Evolutionary conservation across 1,140 invertebrate genomes (phyloP).

Genomic region (Zaprionus davidi): DNA sequence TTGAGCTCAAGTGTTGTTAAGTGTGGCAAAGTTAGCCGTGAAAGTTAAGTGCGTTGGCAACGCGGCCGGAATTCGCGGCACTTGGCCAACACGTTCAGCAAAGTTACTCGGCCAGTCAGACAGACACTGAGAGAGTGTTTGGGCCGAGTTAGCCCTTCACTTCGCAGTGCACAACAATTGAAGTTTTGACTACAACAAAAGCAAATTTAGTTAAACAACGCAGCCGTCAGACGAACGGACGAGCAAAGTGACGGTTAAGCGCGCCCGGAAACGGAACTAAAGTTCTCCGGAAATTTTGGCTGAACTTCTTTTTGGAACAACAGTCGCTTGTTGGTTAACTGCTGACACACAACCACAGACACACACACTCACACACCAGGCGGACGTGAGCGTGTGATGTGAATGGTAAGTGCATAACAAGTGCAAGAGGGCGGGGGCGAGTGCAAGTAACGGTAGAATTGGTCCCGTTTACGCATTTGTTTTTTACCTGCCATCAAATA

Average conservation of each 20-base stretch:
- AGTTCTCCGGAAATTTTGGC: slow-evolving; percentile 31
- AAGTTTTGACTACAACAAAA: slow-evolving; percentile 71
- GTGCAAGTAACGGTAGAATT: slow-evolving; percentile 33
- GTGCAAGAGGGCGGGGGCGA: not conserved
- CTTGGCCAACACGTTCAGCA: slow-evolving; percentile 49
- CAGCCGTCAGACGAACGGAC: slow-evolving; percentile 1
- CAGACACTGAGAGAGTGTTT: slow-evolving; percentile 1
- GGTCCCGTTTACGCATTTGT: slow-evolving; percentile 29
- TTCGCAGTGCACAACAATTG: slow-evolving; percentile 55
- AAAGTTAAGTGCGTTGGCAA: slow-evolving; percentile 74
- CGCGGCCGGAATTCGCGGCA: slow-evolving; percentile 57
- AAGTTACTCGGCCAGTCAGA: slow-evolving; percentile 48
- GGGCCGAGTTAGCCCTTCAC: slow-evolving; percentile 23
- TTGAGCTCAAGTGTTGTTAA: slow-evolving; percentile 72
- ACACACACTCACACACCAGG: slow-evolving; percentile 20
- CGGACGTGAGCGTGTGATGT: slow-evolving; percentile 67
- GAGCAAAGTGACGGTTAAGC: slow-evolving; percentile 15
- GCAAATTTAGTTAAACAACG: slow-evolving; percentile 65
- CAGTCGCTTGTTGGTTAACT: slow-evolving; percentile 57
- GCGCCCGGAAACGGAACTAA: slow-evolving; percentile 41
- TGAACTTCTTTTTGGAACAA: slow-evolving; percentile 20
- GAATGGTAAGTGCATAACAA: slow-evolving; percentile 71
- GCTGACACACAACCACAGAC: slow-evolving; percentile 21
- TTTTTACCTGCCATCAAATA: slow-evolving; percentile 16
- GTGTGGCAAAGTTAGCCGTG: slow-evolving; percentile 65